Conservation (phyloP, 2,797 vertebrate genomes). For the Meda fulgida region DNA sequence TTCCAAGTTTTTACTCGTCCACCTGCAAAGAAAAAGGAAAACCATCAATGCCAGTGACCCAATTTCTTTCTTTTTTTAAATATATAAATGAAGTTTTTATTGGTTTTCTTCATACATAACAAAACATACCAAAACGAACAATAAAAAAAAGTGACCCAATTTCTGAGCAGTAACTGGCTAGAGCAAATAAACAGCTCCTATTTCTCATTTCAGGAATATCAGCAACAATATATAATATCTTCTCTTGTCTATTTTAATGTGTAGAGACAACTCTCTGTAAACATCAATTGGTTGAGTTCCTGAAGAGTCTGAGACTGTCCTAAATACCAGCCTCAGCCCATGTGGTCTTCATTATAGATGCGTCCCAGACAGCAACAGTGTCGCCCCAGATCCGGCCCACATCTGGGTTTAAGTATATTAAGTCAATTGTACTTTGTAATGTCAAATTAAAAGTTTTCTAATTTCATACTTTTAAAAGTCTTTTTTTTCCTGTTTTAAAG, state of each 20-base stretch:
- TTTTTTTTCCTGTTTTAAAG: no score
- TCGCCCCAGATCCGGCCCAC: no score
- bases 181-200: background rate
- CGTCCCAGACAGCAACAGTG: background rate
- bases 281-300: background rate
- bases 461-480: no score
- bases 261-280: background rate
- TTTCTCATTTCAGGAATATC: constrained; percentile 11
- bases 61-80: background rate
- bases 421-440: no score
- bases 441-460: no score
- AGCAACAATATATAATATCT: background rate
- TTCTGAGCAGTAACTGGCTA: background rate
- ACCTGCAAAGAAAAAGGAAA: constrained; percentile 69
- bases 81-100: no score
- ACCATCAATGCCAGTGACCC: background rate
- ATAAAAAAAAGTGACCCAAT: no score
- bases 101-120: no score
- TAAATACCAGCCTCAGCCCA: constrained; percentile 11
- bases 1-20: constrained; percentile 96
- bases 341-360: no score
- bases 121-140: no score
- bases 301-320: background rate
- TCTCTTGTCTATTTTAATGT: background rate
- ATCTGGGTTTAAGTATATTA: no score